A percentile compares a stretch with the other conserved stretches of the same genome.
Evolutionary conservation across 2,888 invertebrate species (phyloP).

Genomic region (Oscheius sp.): DNA sequence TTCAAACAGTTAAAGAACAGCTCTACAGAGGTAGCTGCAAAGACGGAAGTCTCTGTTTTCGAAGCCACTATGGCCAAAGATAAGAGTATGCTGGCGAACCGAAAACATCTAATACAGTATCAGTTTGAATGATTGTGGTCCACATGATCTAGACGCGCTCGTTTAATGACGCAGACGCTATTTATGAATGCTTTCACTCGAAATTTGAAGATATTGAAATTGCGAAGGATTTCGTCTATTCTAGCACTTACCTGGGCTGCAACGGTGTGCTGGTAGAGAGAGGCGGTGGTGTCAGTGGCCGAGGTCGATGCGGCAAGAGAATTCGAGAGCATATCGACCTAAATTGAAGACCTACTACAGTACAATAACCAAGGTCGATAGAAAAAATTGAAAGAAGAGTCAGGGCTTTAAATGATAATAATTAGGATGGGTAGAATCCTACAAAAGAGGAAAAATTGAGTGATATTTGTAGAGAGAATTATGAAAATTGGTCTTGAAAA

Average conservation of each 20-base stretch:
- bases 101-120: conserved; percentile 22
- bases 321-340: conserved; percentile 30
- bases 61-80: neutral
- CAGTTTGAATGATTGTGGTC: neutral
- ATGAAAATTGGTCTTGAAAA: neutral
- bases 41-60: conserved; percentile 7
- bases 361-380: conserved; percentile 19
- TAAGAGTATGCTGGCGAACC: neutral
- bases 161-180: neutral
- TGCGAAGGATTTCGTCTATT: neutral
- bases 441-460: neutral
- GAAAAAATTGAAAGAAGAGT: neutral
- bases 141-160: neutral
- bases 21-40: neutral
- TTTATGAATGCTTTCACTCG: neutral
- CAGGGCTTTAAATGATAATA: neutral
- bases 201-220: neutral
- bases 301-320: conserved; percentile 23
- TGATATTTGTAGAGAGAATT: neutral
- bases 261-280: conserved; percentile 27
- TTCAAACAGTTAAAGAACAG: neutral
- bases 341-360: conserved; percentile 25
- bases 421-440: neutral
- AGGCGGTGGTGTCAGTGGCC: conserved; percentile 21
- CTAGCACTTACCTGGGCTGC: conserved; percentile 10